Evolutionary conservation across 1,140 invertebrate species (phyloP).

Genomic region (Drosophila azteca): DNA sequence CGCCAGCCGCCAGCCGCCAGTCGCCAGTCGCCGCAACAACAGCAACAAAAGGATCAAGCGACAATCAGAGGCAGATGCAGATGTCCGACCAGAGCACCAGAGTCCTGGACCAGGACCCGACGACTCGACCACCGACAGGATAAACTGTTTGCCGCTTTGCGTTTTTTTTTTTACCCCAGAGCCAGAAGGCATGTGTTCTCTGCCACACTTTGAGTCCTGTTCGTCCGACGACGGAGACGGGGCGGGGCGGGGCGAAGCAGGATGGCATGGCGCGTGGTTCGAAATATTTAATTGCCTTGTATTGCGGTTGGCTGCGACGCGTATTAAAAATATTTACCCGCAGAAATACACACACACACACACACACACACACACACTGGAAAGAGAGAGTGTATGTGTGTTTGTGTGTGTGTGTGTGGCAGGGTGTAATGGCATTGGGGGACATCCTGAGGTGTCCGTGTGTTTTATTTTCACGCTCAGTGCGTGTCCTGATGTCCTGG

Average conservation of each 20-base stretch:
- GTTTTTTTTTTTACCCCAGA: constrained; percentile 32
- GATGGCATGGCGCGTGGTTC: constrained; percentile 45
- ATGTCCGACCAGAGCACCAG: constrained; percentile 18
- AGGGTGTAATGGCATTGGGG: background rate
- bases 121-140: constrained; percentile 64
- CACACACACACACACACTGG: constrained; percentile 11
- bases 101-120: constrained; percentile 7
- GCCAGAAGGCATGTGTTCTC: constrained; percentile 17
- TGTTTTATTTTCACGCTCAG: constrained; percentile 36
- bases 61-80: constrained; percentile 68
- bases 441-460: constrained; percentile 58
- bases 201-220: constrained; percentile 54
- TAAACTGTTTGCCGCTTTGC: constrained; percentile 61
- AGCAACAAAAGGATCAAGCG: constrained; percentile 61
- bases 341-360: constrained; percentile 33
- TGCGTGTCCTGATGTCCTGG: background rate
- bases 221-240: background rate
- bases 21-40: constrained; percentile 19
- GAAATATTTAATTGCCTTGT: constrained; percentile 83
- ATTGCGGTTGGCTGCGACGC: constrained; percentile 78
- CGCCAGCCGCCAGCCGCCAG: constrained; percentile 13
- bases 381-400: background rate
- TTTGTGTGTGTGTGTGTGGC: no score
- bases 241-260: constrained; percentile 31
- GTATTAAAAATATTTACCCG: constrained; percentile 80